Conservation (phyloP, 2,888 invertebrate species). For the Ommatoiulus sabulosus region DNA sequence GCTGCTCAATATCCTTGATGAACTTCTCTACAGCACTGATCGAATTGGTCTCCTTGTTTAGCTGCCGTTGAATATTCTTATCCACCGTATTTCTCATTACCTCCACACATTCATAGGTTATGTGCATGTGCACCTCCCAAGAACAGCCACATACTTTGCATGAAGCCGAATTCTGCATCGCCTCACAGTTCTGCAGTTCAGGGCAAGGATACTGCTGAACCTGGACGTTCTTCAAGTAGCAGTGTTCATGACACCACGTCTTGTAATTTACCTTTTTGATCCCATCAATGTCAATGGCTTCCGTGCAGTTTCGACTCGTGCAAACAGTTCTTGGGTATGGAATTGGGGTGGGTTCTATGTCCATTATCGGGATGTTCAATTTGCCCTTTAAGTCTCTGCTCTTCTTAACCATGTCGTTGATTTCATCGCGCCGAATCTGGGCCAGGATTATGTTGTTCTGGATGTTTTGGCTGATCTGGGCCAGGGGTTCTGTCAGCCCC, state of each 20-base stretch:
- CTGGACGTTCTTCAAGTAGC: constrained; percentile 29
- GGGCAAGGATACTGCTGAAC: neutral
- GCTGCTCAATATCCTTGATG: neutral
- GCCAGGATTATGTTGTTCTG: constrained; percentile 48
- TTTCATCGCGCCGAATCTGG: neutral
- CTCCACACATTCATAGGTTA: neutral
- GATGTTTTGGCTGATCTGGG: constrained; percentile 53
- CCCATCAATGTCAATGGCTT: constrained; percentile 4
- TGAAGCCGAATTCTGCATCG: neutral
- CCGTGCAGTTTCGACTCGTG: neutral
- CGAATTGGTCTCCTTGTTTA: neutral
- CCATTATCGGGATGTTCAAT: constrained; percentile 41
- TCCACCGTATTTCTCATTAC: neutral
- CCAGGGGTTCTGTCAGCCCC: constrained; percentile 53
- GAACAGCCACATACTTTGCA: neutral
- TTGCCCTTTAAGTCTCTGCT: neutral
- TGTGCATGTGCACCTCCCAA: constrained; percentile 15
- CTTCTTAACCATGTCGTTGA: constrained; percentile 16
- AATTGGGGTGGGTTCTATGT: constrained; percentile 1
- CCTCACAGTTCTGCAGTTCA: neutral
- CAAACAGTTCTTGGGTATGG: constrained; percentile 53
- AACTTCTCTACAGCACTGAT: neutral
- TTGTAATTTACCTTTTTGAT: neutral
- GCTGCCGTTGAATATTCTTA: neutral
- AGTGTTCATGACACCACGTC: constrained; percentile 51